Conservation (phyloP, 2,888 invertebrate genomes). For the Gandaritis pyraliata region DNA sequence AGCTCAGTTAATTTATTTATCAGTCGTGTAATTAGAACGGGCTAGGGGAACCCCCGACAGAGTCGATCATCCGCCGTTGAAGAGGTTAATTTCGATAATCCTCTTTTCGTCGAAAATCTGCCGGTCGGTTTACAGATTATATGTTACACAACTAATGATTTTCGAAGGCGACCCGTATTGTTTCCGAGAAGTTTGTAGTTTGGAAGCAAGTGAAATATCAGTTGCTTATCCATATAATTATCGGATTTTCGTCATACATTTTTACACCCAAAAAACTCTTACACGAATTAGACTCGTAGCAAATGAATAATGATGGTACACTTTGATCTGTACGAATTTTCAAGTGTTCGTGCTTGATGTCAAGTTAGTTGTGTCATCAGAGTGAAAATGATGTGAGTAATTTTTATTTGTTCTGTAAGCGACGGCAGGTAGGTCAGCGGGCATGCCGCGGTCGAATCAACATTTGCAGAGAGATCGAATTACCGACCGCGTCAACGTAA, state of each 20-base stretch:
- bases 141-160: slow-evolving; percentile 40
- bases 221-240: too few species aligned
- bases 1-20: slow-evolving; percentile 40
- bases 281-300: too few species aligned
- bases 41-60: slow-evolving; percentile 58
- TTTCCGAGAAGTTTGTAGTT: slow-evolving; percentile 11
- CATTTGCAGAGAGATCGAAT: slow-evolving; percentile 81
- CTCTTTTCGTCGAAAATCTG: slow-evolving; percentile 58
- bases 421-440: slow-evolving; percentile 54
- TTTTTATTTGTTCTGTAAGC: slow-evolving; percentile 16
- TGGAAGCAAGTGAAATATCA: too few species aligned
- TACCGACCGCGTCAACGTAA: slow-evolving; percentile 77
- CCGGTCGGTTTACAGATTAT: slow-evolving; percentile 31
- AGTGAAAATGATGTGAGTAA: not conserved
- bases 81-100: slow-evolving; percentile 81
- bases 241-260: too few species aligned
- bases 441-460: slow-evolving; percentile 76
- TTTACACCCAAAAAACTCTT: too few species aligned
- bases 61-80: slow-evolving; percentile 73
- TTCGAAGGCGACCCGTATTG: slow-evolving; percentile 47
- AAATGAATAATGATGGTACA: too few species aligned
- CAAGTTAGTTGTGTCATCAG: not conserved
- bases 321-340: not conserved
- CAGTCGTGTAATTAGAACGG: slow-evolving; percentile 40
- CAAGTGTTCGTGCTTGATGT: not conserved